Base-by-base conservation (phyloP, 2,888 invertebrate species). In the Toxonevra muliebris region DNA sequence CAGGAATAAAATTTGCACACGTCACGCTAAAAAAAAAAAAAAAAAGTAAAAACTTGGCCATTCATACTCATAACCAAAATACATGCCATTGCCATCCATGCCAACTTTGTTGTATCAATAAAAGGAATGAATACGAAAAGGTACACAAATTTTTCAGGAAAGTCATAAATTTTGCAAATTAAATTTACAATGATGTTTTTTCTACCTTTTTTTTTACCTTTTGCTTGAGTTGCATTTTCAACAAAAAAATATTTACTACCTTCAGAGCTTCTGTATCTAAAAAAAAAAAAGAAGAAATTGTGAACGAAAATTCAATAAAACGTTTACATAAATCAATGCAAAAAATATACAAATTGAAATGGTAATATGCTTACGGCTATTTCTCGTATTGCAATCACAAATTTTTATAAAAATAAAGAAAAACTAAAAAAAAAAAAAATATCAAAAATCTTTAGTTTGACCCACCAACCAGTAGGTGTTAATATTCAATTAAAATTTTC, bases 401-500 rank as follows among this genome's bases (percentile, higher is more conserved):
- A 30, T 30, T 30, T 4, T 30, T 30, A 30, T 30, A 30, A 30
- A 30, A 30, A 7, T 7, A 30, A 7, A 30, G 30, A 7, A 4
- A 30, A 30, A 30, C 30, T n/a, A n/a, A 30, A 30, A 30, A 30
- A 30, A 7, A 4, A 30, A 30, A 30, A 30, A 30, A 30, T 7
- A 30, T 30, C 30, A 30, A 30, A 30, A 30, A 30, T 30, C 2
- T 30, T 30, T 30, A 30, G n/a, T 30, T 30, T 30, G 30, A 30
- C 30, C n/a, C 13, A 11, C 15, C 20, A 12, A 13, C 9, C 13
- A 65, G 71, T 69, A 83, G 82, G 82, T 83, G 82, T 84, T 84
- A 83, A 83, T 83, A 84, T 83, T 83, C 82, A 83, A 83, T 83
- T 83, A 83, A 84, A 84, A 79, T 76, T 53, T 20, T 30, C 30